These are phyloP conservation scores for Doris montereyensis DNA, from an alignment of 2,888 invertebrate species.

Conservation along the genomic window DNA sequence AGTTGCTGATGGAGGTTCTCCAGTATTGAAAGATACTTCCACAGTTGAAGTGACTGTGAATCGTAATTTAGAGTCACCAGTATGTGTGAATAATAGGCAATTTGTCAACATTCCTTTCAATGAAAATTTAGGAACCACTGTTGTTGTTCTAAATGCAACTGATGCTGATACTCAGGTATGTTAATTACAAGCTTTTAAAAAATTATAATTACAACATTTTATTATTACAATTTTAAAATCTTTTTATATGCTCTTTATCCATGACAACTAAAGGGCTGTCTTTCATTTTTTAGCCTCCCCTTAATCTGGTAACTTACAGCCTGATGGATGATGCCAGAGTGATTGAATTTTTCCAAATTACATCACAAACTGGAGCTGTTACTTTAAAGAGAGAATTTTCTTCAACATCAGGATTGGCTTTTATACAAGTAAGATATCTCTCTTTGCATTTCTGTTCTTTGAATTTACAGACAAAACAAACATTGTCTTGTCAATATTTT, in stretches of 20 bases:
- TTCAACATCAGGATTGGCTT: no score
- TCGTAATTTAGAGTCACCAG: constrained; percentile 51
- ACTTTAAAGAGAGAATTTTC: constrained; percentile 44
- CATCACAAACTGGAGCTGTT: constrained; percentile 51
- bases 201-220: neutral
- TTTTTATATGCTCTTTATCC: neutral
- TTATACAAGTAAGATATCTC: constrained; percentile 47
- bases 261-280: no score
- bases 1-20: constrained; percentile 55
- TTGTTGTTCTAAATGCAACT: constrained; percentile 36
- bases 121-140: constrained; percentile 18
- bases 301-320: constrained; percentile 37
- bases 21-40: constrained; percentile 51
- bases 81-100: constrained; percentile 42
- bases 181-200: neutral
- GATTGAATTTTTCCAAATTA: constrained; percentile 50
- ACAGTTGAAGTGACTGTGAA: constrained; percentile 50
- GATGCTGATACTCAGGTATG: constrained; percentile 39
- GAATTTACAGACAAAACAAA: no score
- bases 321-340: constrained; percentile 32
- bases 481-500: no score
- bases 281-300: constrained; percentile 37
- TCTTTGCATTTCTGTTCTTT: no score
- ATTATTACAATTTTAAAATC: neutral
- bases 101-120: constrained; percentile 36